Evolutionary conservation across 2,797 vertebrate genomes (phyloP).

Genomic region (Crypturellus tataupa): DNA sequence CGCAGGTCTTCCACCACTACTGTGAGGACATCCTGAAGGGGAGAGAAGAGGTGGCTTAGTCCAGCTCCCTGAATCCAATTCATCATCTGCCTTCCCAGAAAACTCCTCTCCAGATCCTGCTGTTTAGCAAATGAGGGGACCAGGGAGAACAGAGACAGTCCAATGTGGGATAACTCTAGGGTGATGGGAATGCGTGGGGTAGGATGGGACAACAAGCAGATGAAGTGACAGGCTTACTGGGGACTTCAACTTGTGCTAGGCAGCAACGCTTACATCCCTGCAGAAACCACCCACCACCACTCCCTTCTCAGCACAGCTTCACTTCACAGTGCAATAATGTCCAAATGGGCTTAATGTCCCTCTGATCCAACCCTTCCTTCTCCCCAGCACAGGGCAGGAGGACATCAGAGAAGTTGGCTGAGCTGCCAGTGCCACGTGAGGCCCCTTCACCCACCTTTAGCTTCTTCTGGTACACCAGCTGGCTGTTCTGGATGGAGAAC

Average conservation of each 20-base stretch:
- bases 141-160: neutral
- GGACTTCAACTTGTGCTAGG: neutral
- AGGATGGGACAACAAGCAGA: rapidly evolving
- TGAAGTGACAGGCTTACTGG: neutral
- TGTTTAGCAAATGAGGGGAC: rapidly evolving
- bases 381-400: neutral
- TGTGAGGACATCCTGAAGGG: conserved; percentile 90
- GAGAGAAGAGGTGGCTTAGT: neutral
- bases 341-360: neutral
- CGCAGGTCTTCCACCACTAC: conserved; percentile 97
- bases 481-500: conserved; percentile 99
- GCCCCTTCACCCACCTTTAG: conserved; percentile 86
- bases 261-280: too few species aligned
- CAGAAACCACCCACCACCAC: neutral
- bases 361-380: neutral
- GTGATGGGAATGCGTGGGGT: neutral
- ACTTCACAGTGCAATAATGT: neutral
- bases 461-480: conserved; percentile 99
- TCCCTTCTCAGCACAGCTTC: neutral
- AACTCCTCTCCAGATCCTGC: neutral
- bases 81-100: neutral
- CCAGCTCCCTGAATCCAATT: neutral
- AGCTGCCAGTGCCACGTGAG: neutral
- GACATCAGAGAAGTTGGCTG: neutral
- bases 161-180: neutral